Conservation (phyloP, 2,888 invertebrate species). For the Hyppa rectilinea region DNA sequence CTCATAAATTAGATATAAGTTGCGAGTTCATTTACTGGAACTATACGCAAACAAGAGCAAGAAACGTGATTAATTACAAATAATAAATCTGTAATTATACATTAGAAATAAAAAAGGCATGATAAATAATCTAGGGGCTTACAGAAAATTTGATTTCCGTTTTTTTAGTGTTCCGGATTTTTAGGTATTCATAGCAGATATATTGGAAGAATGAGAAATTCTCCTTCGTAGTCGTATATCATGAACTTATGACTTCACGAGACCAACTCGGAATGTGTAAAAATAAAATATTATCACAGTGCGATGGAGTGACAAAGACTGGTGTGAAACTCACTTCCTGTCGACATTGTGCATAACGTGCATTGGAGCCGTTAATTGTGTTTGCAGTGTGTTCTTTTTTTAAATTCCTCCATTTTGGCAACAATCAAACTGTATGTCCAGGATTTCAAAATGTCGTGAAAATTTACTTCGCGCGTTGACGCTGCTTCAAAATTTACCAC, state of each 20-base stretch:
- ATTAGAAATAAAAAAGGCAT: conserved; percentile 8
- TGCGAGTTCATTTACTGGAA: not conserved
- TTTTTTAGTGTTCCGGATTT: conserved; percentile 1
- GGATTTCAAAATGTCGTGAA: not conserved
- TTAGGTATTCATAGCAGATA: conserved; percentile 28
- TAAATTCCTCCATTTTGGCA: conserved; percentile 45
- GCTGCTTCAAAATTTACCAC: conserved; percentile 9
- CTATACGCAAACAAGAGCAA: not conserved
- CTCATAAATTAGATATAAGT: conserved; percentile 12
- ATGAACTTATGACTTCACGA: conserved; percentile 22
- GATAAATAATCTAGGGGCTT: not conserved
- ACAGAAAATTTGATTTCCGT: not conserved
- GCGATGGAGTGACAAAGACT: conserved; percentile 51
- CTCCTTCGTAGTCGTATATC: conserved; percentile 3
- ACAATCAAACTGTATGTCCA: conserved; percentile 12
- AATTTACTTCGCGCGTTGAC: conserved; percentile 16
- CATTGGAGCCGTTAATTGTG: conserved; percentile 54
- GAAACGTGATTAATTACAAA: conserved; percentile 1
- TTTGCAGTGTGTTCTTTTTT: conserved; percentile 38
- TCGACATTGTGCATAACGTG: conserved; percentile 41
- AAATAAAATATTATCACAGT: conserved; percentile 54
- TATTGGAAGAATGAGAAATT: conserved; percentile 15
- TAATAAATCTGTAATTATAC: conserved; percentile 1
- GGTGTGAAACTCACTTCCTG: conserved; percentile 61
- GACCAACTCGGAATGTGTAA: conserved; percentile 48